phyloP scores from a whole-genome alignment of 1,140 invertebrate species.

The Aphelenchoides fujianensis region DNA sequence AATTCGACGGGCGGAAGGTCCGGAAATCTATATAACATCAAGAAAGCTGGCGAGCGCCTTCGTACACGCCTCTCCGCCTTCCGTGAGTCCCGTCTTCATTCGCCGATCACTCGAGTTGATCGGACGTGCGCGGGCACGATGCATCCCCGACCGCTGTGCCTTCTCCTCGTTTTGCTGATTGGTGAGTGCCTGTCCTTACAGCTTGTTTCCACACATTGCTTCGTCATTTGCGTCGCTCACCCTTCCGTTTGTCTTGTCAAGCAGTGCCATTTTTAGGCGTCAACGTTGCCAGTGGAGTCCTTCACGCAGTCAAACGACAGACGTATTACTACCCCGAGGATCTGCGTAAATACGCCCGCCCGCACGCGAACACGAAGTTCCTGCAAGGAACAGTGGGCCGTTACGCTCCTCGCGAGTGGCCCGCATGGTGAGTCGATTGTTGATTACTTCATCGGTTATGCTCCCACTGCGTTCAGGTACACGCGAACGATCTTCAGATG shows the following conservation, averaged over 20 bases:
- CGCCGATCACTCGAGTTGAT: background rate
- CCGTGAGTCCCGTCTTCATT: too few relatives aligned
- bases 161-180: background rate
- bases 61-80: too few relatives aligned
- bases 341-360: slow-evolving; percentile 44
- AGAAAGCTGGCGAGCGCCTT: background rate
- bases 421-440: slow-evolving; percentile 36
- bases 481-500: slow-evolving; percentile 54
- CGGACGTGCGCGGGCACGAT: background rate
- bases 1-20: background rate
- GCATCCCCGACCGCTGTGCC: background rate
- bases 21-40: background rate
- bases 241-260: too few relatives aligned
- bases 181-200: too few relatives aligned
- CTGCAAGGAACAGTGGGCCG: slow-evolving; percentile 48
- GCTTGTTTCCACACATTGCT: too few relatives aligned
- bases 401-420: slow-evolving; percentile 52
- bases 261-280: background rate
- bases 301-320: slow-evolving; percentile 32
- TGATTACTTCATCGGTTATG: background rate
- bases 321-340: slow-evolving; percentile 52
- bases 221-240: too few relatives aligned
- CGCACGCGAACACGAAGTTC: slow-evolving; percentile 52
- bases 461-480: slow-evolving; percentile 33
- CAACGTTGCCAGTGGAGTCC: background rate